Percentiles rank a stretch among this genome's conserved stretches.
phyloP scores from a whole-genome alignment of 1,140 invertebrate genomes.

The Octopus sinensis region DNA sequence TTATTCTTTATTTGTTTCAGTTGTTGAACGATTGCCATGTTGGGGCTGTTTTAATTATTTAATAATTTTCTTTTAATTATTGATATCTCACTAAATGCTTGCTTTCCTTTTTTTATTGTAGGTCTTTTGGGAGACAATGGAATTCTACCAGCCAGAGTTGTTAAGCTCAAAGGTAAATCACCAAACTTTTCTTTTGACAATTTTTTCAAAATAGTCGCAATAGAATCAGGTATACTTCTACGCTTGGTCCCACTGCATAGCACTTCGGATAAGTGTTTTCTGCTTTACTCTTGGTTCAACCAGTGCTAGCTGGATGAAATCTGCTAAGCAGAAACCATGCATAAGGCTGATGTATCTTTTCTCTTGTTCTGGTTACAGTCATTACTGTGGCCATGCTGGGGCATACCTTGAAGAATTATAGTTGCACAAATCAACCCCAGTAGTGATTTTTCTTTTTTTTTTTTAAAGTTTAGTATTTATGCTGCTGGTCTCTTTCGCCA shows the following conservation, averaged over 20 bases:
- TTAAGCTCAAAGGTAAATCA: slow-evolving; percentile 58
- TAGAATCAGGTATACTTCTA: not conserved
- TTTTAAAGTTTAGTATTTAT: no score
- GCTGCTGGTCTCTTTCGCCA: no score
- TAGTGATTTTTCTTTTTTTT: no score
- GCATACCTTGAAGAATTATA: no score
- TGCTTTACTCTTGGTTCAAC: no score
- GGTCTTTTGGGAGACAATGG: slow-evolving; percentile 80
- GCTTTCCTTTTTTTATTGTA: slow-evolving; percentile 51
- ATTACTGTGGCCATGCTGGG: no score
- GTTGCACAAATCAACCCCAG: no score
- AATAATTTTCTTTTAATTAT: no score
- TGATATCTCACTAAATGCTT: not conserved
- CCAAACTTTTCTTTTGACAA: not conserved
- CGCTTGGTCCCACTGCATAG: not conserved
- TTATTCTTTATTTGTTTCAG: no score
- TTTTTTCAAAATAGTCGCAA: not conserved
- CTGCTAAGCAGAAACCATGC: not conserved
- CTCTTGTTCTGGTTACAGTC: not conserved
- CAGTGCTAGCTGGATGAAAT: not conserved
- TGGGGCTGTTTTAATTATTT: no score
- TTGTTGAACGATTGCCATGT: no score
- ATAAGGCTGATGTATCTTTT: not conserved
- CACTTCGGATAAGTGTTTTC: not conserved
- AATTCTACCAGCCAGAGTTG: slow-evolving; percentile 69